Base-by-base conservation (phyloP, 2,797 vertebrate genomes). In the Picus viridis region DNA sequence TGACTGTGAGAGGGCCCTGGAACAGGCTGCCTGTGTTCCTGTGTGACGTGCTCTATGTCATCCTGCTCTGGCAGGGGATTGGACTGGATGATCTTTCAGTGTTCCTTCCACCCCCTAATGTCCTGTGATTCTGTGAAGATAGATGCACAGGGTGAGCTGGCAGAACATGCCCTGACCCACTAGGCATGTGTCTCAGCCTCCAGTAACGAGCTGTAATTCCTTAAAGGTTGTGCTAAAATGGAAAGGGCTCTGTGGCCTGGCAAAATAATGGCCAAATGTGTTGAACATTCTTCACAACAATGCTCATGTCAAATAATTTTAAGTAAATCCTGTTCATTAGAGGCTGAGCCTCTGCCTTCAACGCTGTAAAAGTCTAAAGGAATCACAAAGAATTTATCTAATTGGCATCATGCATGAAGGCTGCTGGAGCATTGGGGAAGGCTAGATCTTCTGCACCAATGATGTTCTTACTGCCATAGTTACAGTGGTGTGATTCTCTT, bases 341-440 rank as follows among this genome's bases (percentile, higher is more conserved):
- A 61, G 22, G 5, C 62, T 59, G 34, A 87, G 20, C 4, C 24
- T 83, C 43, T 81, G 49, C 54, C 19, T 86, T 77, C 11, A 4
- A 3, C 29, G 12, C 41, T 57, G 39, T 64, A 68, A 41, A 58
- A 79, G 43, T 62, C 61, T 84, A 67, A 87, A 81, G 53, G 64
- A 62, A 86, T 93, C 85, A 69, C 2, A 6, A 74, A 78, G 71
- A 88, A 80, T 96, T 94, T 94, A 39, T 89, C 34, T 94, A 91
- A 94, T 86, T 88, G 88, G 34, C 58, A 70, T 92, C 71, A 75
- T 34, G 59, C 41, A 18, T 32, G 79, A 92, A 71, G 82, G 77
- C 26, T 87, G 79, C 57, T 89, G 63, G 72, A 86, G 72, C 77
- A 26, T 10, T 86, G 56, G 56, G 20, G 89, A 56, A 6, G 18